Conservation (phyloP, 2,888 invertebrate genomes). For the Adelphocoris suturalis region DNA sequence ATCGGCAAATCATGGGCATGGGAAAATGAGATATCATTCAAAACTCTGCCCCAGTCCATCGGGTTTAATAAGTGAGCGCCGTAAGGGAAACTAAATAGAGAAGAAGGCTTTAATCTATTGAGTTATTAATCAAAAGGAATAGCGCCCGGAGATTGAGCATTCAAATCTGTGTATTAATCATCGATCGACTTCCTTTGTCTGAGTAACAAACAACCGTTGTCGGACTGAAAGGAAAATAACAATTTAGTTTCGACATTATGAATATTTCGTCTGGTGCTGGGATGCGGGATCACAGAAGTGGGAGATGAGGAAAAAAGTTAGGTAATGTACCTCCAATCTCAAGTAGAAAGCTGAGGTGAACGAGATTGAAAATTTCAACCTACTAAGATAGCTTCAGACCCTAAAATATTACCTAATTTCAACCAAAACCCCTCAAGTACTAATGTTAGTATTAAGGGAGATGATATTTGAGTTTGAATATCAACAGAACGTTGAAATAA, state of each 20-base stretch:
- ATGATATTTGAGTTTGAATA: too few relatives aligned
- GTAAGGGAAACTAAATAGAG: conserved; percentile 54
- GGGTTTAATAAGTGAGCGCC: conserved; percentile 58
- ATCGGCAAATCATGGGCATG: conserved; percentile 56
- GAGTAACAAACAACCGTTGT: conserved; percentile 50
- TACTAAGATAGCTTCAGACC: too few relatives aligned
- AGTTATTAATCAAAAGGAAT: conserved; percentile 59
- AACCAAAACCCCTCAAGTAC: too few relatives aligned
- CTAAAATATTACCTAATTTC: too few relatives aligned
- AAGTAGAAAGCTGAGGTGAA: too few relatives aligned
- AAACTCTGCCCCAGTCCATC: conserved; percentile 28
- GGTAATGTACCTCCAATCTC: too few relatives aligned
- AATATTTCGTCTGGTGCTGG: background rate
- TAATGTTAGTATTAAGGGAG: too few relatives aligned
- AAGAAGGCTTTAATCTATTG: conserved; percentile 59
- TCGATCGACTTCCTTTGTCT: conserved; percentile 40
- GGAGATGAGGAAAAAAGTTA: too few relatives aligned
- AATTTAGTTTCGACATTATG: conserved; percentile 15
- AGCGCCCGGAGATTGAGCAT: conserved; percentile 62
- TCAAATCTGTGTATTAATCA: conserved; percentile 64
- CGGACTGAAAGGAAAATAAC: conserved; percentile 24
- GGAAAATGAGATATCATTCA: conserved; percentile 65
- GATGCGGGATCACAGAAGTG: conserved; percentile 16
- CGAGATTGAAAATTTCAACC: too few relatives aligned
- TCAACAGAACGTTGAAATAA: too few relatives aligned